Evolutionary conservation across 1,140 invertebrate species (phyloP), one percentile per base, ranked within the genome.

Genomic region (Panonychus citri): DNA sequence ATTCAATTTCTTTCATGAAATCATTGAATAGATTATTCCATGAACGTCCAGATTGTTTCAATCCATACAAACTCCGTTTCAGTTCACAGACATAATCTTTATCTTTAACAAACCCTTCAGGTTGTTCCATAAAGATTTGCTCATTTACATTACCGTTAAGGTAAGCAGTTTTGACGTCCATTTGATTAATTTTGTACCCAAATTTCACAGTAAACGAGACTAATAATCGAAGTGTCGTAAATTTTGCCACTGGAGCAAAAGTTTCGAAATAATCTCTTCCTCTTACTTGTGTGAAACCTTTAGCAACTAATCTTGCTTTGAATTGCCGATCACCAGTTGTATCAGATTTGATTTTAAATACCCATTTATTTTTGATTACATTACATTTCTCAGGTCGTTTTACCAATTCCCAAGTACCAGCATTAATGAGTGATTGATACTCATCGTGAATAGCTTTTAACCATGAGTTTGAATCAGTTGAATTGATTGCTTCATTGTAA

Each of bases 261-360:
- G 65, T 67, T 60, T 70, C 67, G 46, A 62, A 27, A 55, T 60
- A 68, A 51, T 69, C 64, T 54, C 64, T 55, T 13, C 62, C 63
- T 21, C 60, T 17, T 48, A 48, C 49, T 58, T 70, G 68, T 25
- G 57, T 58, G 52, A 62, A 71, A 0, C 70, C 70, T 60, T 66
- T 66, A 12, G 64, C 66, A 10, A 73, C 69, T 30, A 70, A 61
- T 27, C 69, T 56, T 17, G 70, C 69, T 61, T 70, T 71, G 59
- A 65, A 64, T 56, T 66, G 62, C 54, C 64, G 60, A 52, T 65
- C 54, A 10, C 50, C 25, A 60, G 64, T 64, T 25, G n/a, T 42
- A 54, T 56, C 48, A 27, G n/a, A 40, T 43, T 62, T 62, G 10
- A 54, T 27, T 39, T 37, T 50, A 28, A 54, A 62, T 28, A 61